These are phyloP conservation scores for Orchesella cincta DNA, from an alignment of 1,140 invertebrate genomes.

Conservation along the genomic window DNA sequence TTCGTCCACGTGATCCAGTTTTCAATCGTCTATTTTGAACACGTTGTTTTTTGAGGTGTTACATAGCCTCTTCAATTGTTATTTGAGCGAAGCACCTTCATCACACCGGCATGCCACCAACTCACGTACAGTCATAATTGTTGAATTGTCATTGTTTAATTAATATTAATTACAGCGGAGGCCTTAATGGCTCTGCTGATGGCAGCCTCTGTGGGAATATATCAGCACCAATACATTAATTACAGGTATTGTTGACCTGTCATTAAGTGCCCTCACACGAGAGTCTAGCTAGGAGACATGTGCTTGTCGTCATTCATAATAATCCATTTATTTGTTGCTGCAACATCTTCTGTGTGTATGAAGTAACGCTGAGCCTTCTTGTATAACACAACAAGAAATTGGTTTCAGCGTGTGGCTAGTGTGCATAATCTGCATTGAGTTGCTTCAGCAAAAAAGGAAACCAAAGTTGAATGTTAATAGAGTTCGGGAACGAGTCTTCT, in stretches of 20 bases:
- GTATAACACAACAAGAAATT: no score
- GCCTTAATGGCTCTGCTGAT: neutral
- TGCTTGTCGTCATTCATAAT: no score
- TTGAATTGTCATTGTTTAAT: slow-evolving; percentile 12
- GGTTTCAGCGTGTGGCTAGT: no score
- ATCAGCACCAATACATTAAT: slow-evolving; percentile 19
- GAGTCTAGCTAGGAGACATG: no score
- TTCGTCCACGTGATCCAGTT: slow-evolving; percentile 3
- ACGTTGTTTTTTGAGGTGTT: slow-evolving; percentile 1
- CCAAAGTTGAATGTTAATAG: neutral
- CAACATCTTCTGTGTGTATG: no score
- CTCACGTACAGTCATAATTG: neutral
- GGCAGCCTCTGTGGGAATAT: neutral
- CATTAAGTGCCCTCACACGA: slow-evolving; percentile 8
- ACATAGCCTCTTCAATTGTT: neutral
- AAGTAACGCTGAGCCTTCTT: no score
- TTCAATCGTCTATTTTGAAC: neutral
- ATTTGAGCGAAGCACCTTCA: no score
- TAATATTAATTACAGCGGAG: slow-evolving; percentile 2
- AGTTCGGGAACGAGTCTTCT: neutral
- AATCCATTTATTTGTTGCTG: no score
- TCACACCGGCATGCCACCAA: no score
- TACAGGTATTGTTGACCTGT: slow-evolving; percentile 14
- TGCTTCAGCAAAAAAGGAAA: no score
- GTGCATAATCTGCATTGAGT: no score